phyloP scores from a whole-genome alignment of 1,140 invertebrate genomes.

The Tetramorium parvispinum region DNA sequence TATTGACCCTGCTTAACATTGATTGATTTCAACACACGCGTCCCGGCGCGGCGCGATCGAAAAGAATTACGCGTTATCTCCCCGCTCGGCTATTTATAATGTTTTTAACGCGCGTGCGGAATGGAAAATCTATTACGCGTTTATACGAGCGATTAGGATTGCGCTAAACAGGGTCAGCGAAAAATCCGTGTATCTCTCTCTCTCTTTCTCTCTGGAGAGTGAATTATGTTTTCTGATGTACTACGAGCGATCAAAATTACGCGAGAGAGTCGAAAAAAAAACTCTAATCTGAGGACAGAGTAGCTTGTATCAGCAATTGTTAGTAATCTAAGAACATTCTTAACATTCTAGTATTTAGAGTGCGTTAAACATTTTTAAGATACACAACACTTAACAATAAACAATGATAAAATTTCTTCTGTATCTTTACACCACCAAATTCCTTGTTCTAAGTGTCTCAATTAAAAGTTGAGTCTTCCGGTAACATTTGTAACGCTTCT shows the following conservation, averaged over 20 bases:
- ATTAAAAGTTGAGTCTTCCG: not conserved
- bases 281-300: not conserved
- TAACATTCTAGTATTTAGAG: not conserved
- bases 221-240: conserved; percentile 49
- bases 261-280: not conserved
- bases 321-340: not conserved
- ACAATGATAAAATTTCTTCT: not conserved
- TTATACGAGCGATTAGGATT: conserved; percentile 52
- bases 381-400: too few relatives aligned
- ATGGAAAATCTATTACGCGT: conserved; percentile 67
- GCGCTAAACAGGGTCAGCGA: conserved; percentile 50
- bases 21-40: conserved; percentile 61
- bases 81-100: conserved; percentile 38
- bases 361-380: too few relatives aligned
- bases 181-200: not conserved
- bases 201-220: not conserved
- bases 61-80: conserved; percentile 55
- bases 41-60: conserved; percentile 13
- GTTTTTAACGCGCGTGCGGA: conserved; percentile 61
- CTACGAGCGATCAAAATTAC: not conserved
- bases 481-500: not conserved
- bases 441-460: not conserved
- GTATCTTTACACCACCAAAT: not conserved
- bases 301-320: not conserved
- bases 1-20: conserved; percentile 67